Conservation (phyloP, 1,140 invertebrate genomes). For the Apolygus lucorum region DNA sequence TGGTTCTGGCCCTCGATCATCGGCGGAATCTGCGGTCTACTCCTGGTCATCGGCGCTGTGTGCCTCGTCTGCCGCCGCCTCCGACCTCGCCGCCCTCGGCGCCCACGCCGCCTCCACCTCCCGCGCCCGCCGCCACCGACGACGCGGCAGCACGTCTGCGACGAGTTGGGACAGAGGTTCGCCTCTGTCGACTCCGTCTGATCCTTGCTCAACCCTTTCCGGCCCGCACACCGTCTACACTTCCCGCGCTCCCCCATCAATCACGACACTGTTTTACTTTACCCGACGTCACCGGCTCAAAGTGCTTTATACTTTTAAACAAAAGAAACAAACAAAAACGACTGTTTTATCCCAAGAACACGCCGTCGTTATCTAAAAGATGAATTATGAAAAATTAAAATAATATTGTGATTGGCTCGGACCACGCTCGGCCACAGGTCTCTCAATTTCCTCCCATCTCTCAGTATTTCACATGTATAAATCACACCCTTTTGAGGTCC, state of each 20-base stretch:
- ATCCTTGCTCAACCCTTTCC: constrained; percentile 37
- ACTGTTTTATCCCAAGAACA: neutral
- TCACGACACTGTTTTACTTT: neutral
- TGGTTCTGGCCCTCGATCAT: constrained; percentile 40
- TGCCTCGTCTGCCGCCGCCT: constrained; percentile 41
- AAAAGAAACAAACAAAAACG: neutral
- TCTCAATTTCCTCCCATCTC: no score
- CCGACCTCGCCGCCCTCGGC: constrained; percentile 37
- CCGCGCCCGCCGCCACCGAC: constrained; percentile 30
- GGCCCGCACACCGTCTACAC: constrained; percentile 11
- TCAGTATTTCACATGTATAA: no score
- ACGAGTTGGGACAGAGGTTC: constrained; percentile 45
- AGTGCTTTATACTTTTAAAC: constrained; percentile 15
- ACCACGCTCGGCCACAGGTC: constrained; percentile 5
- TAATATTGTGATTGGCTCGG: neutral
- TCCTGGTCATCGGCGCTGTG: constrained; percentile 38
- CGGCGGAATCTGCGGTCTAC: constrained; percentile 36
- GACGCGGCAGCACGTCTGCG: constrained; percentile 41
- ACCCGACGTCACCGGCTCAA: constrained; percentile 9
- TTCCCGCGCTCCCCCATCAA: constrained; percentile 7
- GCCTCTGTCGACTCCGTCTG: constrained; percentile 48
- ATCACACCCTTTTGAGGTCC: no score
- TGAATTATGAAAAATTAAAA: neutral
- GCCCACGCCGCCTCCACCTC: constrained; percentile 40
- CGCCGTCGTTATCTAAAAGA: neutral